Conservation (phyloP, 2,888 invertebrate genomes). For the Yponomeuta evonymella region DNA sequence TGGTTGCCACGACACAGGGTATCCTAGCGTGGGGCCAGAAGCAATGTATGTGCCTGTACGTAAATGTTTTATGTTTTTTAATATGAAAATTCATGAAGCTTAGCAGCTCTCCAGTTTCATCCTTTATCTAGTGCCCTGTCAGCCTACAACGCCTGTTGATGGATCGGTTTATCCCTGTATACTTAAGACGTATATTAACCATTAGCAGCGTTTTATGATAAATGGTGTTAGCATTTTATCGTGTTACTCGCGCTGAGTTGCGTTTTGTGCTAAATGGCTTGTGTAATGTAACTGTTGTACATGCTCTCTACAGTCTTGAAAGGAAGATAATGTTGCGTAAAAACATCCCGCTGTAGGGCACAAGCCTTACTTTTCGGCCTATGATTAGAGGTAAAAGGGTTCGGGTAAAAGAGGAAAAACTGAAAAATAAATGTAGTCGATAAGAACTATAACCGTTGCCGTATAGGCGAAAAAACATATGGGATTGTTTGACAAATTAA, state of each 20-base stretch:
- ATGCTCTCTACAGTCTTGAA: too few relatives aligned
- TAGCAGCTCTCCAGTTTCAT: background rate
- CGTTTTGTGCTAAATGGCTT: background rate
- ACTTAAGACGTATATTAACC: constrained; percentile 13
- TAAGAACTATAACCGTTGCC: too few relatives aligned
- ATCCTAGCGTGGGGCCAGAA: too few relatives aligned
- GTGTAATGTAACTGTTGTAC: background rate
- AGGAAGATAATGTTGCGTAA: too few relatives aligned
- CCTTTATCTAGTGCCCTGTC: background rate
- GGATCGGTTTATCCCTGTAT: background rate
- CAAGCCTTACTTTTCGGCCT: background rate
- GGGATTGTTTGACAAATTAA: too few relatives aligned
- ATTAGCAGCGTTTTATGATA: constrained; percentile 12
- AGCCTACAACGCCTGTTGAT: background rate
- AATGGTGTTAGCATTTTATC: constrained; percentile 8
- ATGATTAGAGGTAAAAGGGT: background rate
- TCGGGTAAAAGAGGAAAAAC: background rate
- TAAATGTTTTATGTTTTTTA: too few relatives aligned
- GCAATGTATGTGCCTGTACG: background rate
- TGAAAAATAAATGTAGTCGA: background rate
- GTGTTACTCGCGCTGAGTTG: background rate
- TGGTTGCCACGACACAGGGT: too few relatives aligned
- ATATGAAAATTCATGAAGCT: too few relatives aligned
- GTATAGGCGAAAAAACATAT: too few relatives aligned
- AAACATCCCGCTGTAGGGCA: too few relatives aligned